Evolutionary conservation across 92 coral and sea anemone genomes (phyloP).

Genomic region (Isaurus tuberculatus): DNA sequence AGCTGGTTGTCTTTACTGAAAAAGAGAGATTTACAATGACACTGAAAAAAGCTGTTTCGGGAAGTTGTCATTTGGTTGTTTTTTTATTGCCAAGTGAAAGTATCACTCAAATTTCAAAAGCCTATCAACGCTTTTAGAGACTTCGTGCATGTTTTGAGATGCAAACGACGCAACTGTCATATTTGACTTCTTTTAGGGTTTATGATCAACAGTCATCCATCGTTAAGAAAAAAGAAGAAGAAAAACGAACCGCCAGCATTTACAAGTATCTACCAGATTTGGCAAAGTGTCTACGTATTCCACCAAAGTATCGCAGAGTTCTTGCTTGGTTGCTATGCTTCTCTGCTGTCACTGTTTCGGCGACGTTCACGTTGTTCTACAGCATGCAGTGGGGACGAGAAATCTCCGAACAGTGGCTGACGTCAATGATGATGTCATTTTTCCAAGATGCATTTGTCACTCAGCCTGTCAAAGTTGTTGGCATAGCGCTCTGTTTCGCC

Average conservation of each 20-base stretch:
- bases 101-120: no score
- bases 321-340: constrained; percentile 76
- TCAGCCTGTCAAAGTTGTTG: constrained; percentile 85
- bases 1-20: no score
- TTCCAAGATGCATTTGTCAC: constrained; percentile 83
- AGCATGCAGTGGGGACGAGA: constrained; percentile 86
- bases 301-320: constrained; percentile 31
- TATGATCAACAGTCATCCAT: not conserved
- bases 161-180: not conserved
- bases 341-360: constrained; percentile 55
- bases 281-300: constrained; percentile 24
- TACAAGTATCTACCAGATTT: constrained; percentile 9
- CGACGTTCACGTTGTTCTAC: constrained; percentile 75
- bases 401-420: constrained; percentile 83
- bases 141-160: not conserved
- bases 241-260: not conserved
- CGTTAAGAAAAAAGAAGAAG: not conserved
- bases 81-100: no score
- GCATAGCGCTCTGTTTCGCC: constrained; percentile 61
- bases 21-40: no score
- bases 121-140: not conserved
- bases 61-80: no score
- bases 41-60: no score
- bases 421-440: constrained; percentile 84
- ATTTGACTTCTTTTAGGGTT: not conserved